Conservation (phyloP, 1,140 invertebrate genomes). For the Brachionus rubens region DNA sequence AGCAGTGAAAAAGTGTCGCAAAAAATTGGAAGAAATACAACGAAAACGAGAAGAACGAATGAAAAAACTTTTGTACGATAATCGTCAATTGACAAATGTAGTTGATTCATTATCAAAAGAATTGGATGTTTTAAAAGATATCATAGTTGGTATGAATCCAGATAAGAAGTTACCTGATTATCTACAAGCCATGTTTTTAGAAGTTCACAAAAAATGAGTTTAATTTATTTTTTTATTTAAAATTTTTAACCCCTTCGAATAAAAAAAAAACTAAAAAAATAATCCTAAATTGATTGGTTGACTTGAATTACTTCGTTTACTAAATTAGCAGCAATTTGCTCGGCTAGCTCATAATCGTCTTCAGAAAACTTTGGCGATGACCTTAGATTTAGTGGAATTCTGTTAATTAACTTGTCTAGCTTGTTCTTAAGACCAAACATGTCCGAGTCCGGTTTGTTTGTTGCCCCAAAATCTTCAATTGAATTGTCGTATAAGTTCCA, state of each 20-base stretch:
- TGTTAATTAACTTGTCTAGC: neutral
- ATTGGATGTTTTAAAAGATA: slow-evolving; percentile 74
- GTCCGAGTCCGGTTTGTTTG: neutral
- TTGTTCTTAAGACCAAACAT: slow-evolving; percentile 3
- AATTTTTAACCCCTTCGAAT: neutral
- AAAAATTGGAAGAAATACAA: slow-evolving; percentile 90
- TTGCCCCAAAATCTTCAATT: neutral
- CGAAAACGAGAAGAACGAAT: slow-evolving; percentile 89
- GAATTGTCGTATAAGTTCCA: slow-evolving; percentile 10
- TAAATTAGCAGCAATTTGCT: slow-evolving; percentile 27
- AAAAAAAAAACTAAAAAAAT: too few species aligned
- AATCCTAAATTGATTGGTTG: neutral
- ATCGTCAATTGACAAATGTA: slow-evolving; percentile 83
- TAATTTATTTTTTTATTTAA: slow-evolving; percentile 2
- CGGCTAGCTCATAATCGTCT: slow-evolving; percentile 6
- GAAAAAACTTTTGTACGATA: slow-evolving; percentile 82
- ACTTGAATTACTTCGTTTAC: slow-evolving; percentile 19
- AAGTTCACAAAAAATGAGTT: neutral
- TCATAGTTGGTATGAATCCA: slow-evolving; percentile 68
- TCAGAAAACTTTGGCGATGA: neutral
- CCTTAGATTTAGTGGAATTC: neutral
- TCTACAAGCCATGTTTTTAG: neutral
- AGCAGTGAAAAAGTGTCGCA: slow-evolving; percentile 87
- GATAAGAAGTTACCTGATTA: slow-evolving; percentile 11
- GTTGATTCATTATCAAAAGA: slow-evolving; percentile 88